Evolutionary conservation across 2,888 invertebrate species (phyloP), one percentile per base, ranked within the genome.

Genomic region (Myopa testacea): DNA sequence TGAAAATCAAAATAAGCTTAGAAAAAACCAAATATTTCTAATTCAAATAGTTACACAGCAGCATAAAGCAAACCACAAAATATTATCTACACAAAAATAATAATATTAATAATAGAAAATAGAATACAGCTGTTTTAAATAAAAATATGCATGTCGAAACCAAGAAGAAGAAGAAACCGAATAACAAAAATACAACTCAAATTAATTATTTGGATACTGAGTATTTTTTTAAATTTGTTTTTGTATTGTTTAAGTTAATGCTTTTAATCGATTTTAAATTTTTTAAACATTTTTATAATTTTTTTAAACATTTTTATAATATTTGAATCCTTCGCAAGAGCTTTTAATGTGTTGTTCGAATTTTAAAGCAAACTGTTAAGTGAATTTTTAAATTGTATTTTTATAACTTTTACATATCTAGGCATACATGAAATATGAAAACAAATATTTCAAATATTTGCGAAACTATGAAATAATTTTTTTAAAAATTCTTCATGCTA

Each of bases 391-490:
- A 73, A 26, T 73, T 58, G 40, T 62, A 52, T 75, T 68, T 58
- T 63, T 8, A 63, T 62, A 45, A 73, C 38, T 62, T 62, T 62
- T 55, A 45, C 45, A 45, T 45, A 8, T 10, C 16, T 40, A 40
- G 10, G 45, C 62, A 63, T 60, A 60, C 38, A 38, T 72, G 40
- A 12, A 1, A 38, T 12, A 38, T 19, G 19, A 50, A 45, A 37
- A 40, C 19, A 40, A 62, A 26, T 45, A 62, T 26, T 45, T 45
- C 7, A 45, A 70, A 70, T 52, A 70, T n/a, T 40, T 52, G 14
- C 63, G 19, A 73, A 80, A 77, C 78, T 81, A 78, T 81, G 80
- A 81, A 80, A 80, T 81, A 81, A 26, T 26, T 26, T 81, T 80
- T 80, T 81, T 82, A 81, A 80, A 78, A 75, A 45, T 69, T 69